Conservation (phyloP, 2,888 invertebrate genomes). For the Folsomia manolachei region DNA sequence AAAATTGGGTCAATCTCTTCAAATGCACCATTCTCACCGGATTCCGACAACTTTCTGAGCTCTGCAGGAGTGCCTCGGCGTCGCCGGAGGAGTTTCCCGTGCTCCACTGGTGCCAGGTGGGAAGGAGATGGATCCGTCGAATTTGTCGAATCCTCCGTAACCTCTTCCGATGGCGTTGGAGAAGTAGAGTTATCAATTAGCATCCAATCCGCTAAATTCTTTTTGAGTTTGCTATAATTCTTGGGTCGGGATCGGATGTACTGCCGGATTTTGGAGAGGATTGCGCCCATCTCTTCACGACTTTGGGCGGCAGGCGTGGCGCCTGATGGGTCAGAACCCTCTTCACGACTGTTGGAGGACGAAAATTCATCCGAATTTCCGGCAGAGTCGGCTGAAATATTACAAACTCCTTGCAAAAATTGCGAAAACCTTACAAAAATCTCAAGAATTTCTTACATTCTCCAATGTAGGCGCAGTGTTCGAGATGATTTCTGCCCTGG, state of each 20-base stretch:
- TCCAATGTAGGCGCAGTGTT: constrained; percentile 76
- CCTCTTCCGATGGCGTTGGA: not conserved
- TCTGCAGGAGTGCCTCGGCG: constrained; percentile 27
- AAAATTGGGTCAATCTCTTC: constrained; percentile 16
- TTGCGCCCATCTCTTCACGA: constrained; percentile 42
- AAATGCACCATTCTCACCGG: constrained; percentile 50
- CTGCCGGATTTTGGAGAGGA: constrained; percentile 42
- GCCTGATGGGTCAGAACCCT: not conserved
- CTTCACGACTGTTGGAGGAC: constrained; percentile 40
- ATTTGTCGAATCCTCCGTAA: not conserved
- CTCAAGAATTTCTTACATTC: constrained; percentile 54
- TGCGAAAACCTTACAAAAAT: too few relatives aligned
- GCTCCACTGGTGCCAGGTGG: constrained; percentile 7
- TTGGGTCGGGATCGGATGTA: constrained; percentile 41
- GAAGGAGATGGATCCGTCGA: not conserved
- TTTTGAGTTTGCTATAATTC: constrained; percentile 38
- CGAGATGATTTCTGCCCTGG: constrained; percentile 71
- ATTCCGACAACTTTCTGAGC: constrained; percentile 36
- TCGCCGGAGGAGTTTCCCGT: constrained; percentile 19
- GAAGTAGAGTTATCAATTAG: constrained; percentile 18
- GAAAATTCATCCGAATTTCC: constrained; percentile 68
- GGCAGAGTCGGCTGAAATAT: constrained; percentile 61
- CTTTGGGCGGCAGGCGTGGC: not conserved
- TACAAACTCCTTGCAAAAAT: too few relatives aligned
- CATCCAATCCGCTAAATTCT: constrained; percentile 43